These are phyloP conservation scores for Drosophila tristis DNA, from an alignment of 1,140 invertebrate genomes.

Conservation along the genomic window DNA sequence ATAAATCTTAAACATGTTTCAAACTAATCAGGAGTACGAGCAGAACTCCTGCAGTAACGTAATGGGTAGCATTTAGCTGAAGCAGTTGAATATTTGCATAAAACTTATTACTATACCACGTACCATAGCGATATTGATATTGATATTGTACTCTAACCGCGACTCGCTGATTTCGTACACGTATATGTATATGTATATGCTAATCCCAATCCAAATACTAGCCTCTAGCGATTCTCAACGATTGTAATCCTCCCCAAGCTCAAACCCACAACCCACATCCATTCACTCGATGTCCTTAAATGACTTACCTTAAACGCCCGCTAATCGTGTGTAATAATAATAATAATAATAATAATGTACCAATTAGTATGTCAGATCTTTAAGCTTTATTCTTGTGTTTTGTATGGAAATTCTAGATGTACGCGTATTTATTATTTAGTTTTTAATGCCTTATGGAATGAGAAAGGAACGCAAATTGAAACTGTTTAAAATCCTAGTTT, in stretches of 20 bases:
- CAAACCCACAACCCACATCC: background rate
- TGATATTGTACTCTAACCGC: constrained; percentile 46
- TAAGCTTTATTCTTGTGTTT: constrained; percentile 74
- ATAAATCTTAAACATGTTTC: constrained; percentile 30
- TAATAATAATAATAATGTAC: constrained; percentile 21
- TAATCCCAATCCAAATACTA: constrained; percentile 8
- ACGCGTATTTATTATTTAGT: constrained; percentile 79
- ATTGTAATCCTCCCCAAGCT: constrained; percentile 10
- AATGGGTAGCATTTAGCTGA: constrained; percentile 75
- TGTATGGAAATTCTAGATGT: constrained; percentile 42
- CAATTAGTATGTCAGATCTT: constrained; percentile 48
- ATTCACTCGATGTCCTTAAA: constrained; percentile 73
- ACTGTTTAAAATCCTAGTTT: constrained; percentile 33
- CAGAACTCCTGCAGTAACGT: constrained; percentile 19
- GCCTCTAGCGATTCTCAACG: constrained; percentile 5
- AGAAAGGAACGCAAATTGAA: constrained; percentile 20
- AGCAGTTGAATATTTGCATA: constrained; percentile 59
- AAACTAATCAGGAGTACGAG: constrained; percentile 16
- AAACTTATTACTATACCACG: constrained; percentile 52
- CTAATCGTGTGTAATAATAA: constrained; percentile 13
- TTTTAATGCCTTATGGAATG: constrained; percentile 48
- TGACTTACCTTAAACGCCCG: constrained; percentile 24
- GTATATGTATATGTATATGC: background rate
- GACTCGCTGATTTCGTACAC: constrained; percentile 34
- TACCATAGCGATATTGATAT: constrained; percentile 48